Percentiles rank a stretch among this genome's conserved stretches.
Conservation (phyloP, 2,888 invertebrate genomes). For the Mythimna albipuncta region DNA sequence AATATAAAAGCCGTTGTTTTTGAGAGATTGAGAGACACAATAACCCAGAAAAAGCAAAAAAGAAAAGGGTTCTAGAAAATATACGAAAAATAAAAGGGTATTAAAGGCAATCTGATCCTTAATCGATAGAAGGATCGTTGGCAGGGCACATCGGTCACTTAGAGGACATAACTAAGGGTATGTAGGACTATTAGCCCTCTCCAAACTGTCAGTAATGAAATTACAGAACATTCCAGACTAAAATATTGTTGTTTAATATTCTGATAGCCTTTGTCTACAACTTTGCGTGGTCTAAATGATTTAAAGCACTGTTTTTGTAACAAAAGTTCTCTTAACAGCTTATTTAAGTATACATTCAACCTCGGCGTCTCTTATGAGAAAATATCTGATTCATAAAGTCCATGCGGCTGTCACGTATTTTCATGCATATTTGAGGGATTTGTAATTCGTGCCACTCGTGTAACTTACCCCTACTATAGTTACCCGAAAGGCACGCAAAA, state of each 20-base stretch:
- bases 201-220: conserved; percentile 32
- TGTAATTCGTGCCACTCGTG: not conserved
- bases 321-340: not conserved
- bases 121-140: conserved; percentile 36
- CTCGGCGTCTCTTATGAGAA: not conserved
- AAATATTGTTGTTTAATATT: conserved; percentile 18
- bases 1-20: conserved; percentile 1
- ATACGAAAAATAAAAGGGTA: conserved; percentile 28
- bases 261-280: not conserved
- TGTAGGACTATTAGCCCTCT: conserved; percentile 9
- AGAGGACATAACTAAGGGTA: conserved; percentile 28
- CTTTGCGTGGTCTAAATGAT: not conserved
- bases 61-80: conserved; percentile 15
- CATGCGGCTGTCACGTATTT: conserved; percentile 1
- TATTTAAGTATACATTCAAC: conserved; percentile 1
- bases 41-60: conserved; percentile 24
- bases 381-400: conserved; percentile 12
- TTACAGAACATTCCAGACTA: conserved; percentile 29
- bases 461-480: not conserved
- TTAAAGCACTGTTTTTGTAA: not conserved
- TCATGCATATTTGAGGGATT: not conserved
- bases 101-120: conserved; percentile 30
- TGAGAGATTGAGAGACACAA: too few species aligned
- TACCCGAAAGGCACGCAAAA: too few species aligned
- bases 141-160: conserved; percentile 47